Percentiles rank a stretch among this genome's conserved stretches.
Evolutionary conservation across 2,113 vertebrate species (phyloP).

Genomic region (Mystacornis crossleyi): DNA sequence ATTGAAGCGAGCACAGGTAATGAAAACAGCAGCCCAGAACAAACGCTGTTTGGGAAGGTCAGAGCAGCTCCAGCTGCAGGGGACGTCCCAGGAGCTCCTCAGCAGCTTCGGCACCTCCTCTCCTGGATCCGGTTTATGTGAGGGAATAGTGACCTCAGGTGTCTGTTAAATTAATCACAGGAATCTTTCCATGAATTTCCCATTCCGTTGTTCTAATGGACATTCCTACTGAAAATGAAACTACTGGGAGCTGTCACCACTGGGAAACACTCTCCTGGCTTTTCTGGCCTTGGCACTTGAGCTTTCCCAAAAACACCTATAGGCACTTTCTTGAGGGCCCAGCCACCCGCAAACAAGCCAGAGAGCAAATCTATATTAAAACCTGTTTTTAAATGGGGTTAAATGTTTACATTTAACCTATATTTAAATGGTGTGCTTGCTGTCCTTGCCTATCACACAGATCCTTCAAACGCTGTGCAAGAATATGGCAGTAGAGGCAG

Average conservation of each 20-base stretch:
- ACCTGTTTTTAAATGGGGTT: background rate
- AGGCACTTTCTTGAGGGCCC: background rate
- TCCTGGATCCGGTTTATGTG: background rate
- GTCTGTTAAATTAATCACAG: constrained; percentile 23
- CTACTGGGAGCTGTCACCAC: background rate
- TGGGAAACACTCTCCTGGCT: background rate
- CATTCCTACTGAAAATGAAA: background rate
- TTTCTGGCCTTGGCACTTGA: background rate
- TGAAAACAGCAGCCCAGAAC: background rate
- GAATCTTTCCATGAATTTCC: background rate
- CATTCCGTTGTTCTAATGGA: background rate
- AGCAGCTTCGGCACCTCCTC: background rate
- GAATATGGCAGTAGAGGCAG: background rate
- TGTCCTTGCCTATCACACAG: no score
- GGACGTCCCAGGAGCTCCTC: background rate
- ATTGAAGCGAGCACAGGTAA: background rate
- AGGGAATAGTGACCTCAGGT: constrained; percentile 61
- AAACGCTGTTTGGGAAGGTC: background rate
- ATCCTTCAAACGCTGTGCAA: background rate
- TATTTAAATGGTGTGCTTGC: background rate
- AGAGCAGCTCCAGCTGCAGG: background rate
- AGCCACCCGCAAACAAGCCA: background rate
- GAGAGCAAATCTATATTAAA: background rate
- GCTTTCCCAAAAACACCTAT: background rate
- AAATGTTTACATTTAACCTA: rapidly evolving